phyloP scores from a whole-genome alignment of 2,113 vertebrate species.

The Chelonoidis abingdonii region DNA sequence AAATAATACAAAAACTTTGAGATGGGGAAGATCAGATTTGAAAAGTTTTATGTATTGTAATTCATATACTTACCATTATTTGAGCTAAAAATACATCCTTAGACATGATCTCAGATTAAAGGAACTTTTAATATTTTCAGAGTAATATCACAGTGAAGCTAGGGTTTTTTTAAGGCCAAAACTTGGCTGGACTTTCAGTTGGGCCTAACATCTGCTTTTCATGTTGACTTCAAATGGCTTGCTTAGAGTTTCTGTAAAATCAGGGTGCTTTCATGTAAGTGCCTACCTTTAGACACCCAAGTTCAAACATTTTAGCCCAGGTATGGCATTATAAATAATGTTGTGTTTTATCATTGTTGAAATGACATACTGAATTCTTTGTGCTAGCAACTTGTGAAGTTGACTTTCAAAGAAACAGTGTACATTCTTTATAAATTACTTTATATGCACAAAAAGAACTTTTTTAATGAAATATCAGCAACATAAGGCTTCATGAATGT shows the following conservation, averaged over 20 bases:
- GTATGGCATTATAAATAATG: background rate
- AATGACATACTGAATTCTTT: background rate
- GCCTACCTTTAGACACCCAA: background rate
- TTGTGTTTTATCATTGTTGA: background rate
- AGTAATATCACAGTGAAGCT: rapidly evolving
- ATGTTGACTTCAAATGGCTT: background rate
- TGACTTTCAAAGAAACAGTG: background rate
- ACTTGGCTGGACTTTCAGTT: background rate
- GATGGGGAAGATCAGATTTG: background rate
- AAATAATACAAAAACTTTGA: background rate
- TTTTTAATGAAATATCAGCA: background rate
- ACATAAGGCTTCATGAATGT: background rate
- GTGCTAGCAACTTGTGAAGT: background rate
- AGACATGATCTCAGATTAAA: rapidly evolving
- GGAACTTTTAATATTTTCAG: background rate
- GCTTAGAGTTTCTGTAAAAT: background rate
- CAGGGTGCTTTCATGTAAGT: background rate
- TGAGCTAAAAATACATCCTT: background rate
- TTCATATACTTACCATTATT: background rate
- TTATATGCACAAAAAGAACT: background rate
- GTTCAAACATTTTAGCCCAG: background rate
- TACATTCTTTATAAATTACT: background rate
- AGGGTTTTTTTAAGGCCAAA: background rate
- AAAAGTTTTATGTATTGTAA: background rate
- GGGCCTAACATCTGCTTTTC: background rate